Percentiles rank a stretch among this genome's conserved stretches.
Evolutionary conservation across 2,888 invertebrate genomes (phyloP).

Genomic region (Ptilodon capucinus): DNA sequence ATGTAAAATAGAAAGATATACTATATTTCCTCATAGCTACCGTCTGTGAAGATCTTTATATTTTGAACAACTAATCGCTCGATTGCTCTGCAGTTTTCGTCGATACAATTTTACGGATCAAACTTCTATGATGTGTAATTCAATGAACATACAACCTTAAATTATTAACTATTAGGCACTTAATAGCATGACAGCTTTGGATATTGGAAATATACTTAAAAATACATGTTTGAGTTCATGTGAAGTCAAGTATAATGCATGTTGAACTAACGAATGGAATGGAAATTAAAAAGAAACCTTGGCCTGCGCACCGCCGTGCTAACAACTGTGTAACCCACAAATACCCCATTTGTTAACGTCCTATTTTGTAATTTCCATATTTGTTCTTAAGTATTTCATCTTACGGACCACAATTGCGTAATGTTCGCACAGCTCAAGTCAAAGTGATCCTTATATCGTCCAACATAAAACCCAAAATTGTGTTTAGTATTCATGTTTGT

Average conservation of each 20-base stretch:
- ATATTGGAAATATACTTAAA: background rate
- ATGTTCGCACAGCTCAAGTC: no score
- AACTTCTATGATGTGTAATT: background rate
- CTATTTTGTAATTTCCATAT: slow-evolving; percentile 1
- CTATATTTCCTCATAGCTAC: no score
- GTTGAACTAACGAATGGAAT: slow-evolving; percentile 2
- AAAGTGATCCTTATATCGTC: background rate
- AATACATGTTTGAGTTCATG: background rate
- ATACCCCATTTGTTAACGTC: background rate
- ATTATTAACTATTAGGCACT: background rate
- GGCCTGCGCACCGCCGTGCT: background rate
- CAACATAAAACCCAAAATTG: background rate
- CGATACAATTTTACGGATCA: no score
- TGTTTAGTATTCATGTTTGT: background rate
- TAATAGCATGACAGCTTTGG: background rate
- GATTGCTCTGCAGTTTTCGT: no score
- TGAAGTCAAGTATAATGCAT: background rate
- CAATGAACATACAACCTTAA: background rate
- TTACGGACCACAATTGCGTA: no score
- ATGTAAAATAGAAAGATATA: no score
- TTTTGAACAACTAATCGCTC: no score
- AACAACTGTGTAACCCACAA: background rate
- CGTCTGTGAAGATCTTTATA: no score
- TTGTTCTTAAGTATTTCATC: no score
- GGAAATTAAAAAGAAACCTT: background rate